phyloP scores from a whole-genome alignment of 2,113 vertebrate genomes.

The Cinclus cinclus region DNA sequence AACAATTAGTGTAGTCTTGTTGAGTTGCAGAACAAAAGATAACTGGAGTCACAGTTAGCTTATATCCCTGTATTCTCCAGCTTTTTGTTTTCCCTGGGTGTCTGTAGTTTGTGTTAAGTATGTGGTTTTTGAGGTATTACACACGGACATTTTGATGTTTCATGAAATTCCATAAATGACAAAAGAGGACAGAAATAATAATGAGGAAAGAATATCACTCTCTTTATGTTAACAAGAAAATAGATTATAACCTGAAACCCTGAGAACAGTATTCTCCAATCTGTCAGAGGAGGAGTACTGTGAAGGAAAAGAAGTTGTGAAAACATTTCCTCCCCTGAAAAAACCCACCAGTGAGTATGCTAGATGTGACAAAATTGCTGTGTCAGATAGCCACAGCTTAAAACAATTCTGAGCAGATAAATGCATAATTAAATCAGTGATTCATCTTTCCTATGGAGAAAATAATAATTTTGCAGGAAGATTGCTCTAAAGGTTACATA shows the following conservation, averaged over 20 bases:
- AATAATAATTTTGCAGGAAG: constrained; percentile 17
- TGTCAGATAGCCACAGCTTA: not conserved
- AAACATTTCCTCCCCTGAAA: not conserved
- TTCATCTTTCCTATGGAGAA: not conserved
- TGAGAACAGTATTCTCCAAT: not conserved
- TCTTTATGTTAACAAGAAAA: not conserved
- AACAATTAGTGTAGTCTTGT: not conserved
- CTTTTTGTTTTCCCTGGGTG: not conserved
- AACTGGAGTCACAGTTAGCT: not conserved
- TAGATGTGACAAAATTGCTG: not conserved
- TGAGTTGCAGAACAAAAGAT: not conserved
- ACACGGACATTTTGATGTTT: not conserved
- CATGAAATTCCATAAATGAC: not conserved
- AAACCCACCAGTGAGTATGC: not conserved
- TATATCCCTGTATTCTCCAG: not conserved
- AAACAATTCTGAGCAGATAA: not conserved
- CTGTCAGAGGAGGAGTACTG: not conserved
- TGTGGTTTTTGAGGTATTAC: not conserved
- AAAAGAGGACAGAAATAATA: not conserved
- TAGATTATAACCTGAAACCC: not conserved
- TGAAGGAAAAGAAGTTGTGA: not conserved
- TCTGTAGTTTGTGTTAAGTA: not conserved
- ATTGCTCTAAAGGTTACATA: constrained; percentile 27
- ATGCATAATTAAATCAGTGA: not conserved
- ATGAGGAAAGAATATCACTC: not conserved